These are phyloP conservation scores for Yponomeuta cagnagella DNA, from an alignment of 2,888 invertebrate species.

Conservation along the genomic window DNA sequence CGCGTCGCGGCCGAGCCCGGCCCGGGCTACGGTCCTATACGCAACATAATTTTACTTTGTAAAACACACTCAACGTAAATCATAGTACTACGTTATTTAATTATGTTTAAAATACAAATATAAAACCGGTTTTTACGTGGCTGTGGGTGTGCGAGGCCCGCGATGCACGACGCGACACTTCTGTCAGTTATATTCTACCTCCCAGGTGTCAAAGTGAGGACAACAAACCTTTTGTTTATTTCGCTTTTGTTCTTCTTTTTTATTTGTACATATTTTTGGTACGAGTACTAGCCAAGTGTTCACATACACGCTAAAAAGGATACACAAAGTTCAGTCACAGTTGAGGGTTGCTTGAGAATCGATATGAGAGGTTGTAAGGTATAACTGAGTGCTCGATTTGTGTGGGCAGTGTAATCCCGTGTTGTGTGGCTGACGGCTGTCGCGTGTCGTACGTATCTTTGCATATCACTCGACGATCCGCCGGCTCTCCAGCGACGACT, in stretches of 20 bases:
- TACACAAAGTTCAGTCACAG: neutral
- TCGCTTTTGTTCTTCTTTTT: neutral
- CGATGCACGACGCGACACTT: no score
- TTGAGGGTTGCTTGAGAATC: neutral
- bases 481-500: neutral
- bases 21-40: no score
- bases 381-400: neutral
- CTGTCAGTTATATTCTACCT: no score
- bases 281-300: neutral
- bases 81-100: no score
- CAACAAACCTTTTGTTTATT: neutral
- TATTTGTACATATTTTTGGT: neutral
- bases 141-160: no score
- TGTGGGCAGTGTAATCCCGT: neutral
- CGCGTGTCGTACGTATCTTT: neutral
- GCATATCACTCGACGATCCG: neutral
- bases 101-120: no score
- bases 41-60: no score
- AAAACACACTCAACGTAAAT: no score
- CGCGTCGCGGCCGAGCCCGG: neutral
- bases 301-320: neutral
- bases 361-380: neutral
- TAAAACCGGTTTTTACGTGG: no score
- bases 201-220: no score
- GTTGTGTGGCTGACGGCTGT: neutral